Evolutionary conservation across 2,113 vertebrate genomes (phyloP).

Genomic region (Tympanuchus pallidicinctus): DNA sequence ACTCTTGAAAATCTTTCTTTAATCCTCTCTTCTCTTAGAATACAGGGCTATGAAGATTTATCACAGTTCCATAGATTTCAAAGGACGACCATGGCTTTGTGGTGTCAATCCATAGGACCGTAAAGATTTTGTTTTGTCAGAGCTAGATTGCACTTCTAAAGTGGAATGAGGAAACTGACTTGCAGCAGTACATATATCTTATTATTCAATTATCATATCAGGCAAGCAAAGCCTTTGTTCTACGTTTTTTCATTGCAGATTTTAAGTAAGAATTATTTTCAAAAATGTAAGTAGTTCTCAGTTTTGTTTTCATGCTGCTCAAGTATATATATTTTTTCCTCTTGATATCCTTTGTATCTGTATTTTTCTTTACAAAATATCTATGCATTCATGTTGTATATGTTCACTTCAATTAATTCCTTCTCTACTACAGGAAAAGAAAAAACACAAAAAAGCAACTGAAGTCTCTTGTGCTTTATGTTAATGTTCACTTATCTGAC

Average conservation of each 20-base stretch:
- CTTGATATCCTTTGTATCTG: neutral
- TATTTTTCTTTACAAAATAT: neutral
- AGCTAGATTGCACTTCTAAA: constrained; percentile 51
- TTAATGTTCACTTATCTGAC: neutral
- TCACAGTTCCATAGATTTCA: constrained; percentile 66
- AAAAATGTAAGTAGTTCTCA: neutral
- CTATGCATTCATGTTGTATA: neutral
- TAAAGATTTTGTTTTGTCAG: constrained; percentile 50
- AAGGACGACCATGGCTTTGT: constrained; percentile 40
- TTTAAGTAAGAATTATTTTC: neutral
- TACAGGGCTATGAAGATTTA: constrained; percentile 64
- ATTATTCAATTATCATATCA: constrained; percentile 17
- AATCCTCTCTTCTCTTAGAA: constrained; percentile 66
- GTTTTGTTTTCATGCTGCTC: neutral
- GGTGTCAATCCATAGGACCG: constrained; percentile 36
- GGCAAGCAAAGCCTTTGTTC: neutral
- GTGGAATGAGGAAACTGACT: constrained; percentile 32
- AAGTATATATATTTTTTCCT: neutral
- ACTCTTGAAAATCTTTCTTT: constrained; percentile 57
- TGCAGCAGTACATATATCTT: constrained; percentile 28
- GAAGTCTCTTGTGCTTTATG: neutral
- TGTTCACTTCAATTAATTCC: neutral
- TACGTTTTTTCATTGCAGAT: neutral
- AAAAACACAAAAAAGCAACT: neutral
- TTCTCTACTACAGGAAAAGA: neutral